These are phyloP conservation scores for Apocheima hispidaria DNA, from an alignment of 2,888 invertebrate genomes.

Conservation along the genomic window DNA sequence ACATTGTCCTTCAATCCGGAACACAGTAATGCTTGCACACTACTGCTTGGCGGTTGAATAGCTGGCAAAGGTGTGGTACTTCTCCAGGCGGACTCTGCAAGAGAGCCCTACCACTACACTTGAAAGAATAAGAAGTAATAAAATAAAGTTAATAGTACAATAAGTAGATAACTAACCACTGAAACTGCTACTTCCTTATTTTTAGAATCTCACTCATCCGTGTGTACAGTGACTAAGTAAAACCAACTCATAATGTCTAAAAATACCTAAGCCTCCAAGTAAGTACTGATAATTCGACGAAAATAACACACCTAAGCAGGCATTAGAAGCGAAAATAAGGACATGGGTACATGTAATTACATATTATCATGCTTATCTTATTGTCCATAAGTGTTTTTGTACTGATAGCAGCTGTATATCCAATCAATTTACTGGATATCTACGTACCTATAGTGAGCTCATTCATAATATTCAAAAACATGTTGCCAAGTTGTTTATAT, in stretches of 20 bases:
- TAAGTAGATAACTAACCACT: conserved; percentile 1
- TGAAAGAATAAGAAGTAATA: neutral
- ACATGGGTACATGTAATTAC: neutral
- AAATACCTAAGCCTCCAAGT: neutral
- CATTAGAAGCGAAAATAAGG: neutral
- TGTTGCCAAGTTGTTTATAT: neutral
- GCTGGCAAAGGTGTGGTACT: too few species aligned
- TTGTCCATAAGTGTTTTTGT: conserved; percentile 16
- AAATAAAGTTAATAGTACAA: neutral
- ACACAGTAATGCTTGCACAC: too few species aligned
- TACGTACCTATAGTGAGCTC: neutral
- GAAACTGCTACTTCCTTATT: neutral
- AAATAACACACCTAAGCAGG: conserved; percentile 1
- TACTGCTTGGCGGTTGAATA: too few species aligned
- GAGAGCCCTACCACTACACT: too few species aligned
- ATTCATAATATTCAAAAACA: conserved; percentile 6
- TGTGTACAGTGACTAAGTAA: conserved; percentile 9
- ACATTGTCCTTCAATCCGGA: too few species aligned
- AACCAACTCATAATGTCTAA: conserved; percentile 10
- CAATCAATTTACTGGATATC: conserved; percentile 3
- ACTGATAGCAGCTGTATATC: conserved; percentile 6
- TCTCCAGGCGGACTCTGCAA: too few species aligned
- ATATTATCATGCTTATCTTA: neutral
- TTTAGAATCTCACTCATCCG: neutral
- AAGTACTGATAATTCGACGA: conserved; percentile 10